phyloP scores from a whole-genome alignment of 2,113 vertebrate genomes.

The Heterotilapia buettikoferi region DNA sequence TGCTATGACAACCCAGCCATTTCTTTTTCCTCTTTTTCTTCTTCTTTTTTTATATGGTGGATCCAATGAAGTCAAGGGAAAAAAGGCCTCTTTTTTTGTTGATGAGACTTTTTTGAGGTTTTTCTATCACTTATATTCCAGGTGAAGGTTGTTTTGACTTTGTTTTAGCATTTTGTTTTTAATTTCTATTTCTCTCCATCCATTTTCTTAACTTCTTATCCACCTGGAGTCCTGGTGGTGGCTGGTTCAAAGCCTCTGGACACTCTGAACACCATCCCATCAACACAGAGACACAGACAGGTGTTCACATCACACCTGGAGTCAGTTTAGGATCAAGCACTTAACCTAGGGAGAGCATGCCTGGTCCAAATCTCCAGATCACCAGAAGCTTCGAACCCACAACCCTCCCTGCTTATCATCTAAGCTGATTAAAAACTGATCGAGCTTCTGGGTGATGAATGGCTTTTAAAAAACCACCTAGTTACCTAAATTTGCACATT shows the following conservation, averaged over 20 bases:
- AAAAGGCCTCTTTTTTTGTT: conserved; percentile 2
- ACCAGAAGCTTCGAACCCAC: background rate
- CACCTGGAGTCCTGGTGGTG: background rate
- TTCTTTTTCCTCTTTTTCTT: background rate
- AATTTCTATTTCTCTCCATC: background rate
- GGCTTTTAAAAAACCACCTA: background rate
- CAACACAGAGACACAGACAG: background rate
- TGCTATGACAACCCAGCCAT: conserved; percentile 72
- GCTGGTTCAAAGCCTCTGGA: background rate
- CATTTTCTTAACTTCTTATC: background rate
- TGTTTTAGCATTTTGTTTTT: background rate
- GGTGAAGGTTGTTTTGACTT: background rate
- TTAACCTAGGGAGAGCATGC: background rate
- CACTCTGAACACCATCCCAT: background rate
- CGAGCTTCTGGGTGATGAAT: background rate
- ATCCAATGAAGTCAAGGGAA: conserved; percentile 55
- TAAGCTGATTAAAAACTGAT: background rate
- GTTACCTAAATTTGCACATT: background rate
- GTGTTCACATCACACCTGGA: background rate
- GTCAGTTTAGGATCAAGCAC: background rate
- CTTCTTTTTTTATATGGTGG: conserved; percentile 17
- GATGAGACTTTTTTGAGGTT: conserved; percentile 14
- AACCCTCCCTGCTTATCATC: background rate
- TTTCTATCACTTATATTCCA: background rate
- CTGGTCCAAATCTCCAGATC: background rate